Percentiles rank a stretch among this genome's conserved stretches.
Conservation (phyloP, 2,888 invertebrate species). For the Idaea biselata region DNA sequence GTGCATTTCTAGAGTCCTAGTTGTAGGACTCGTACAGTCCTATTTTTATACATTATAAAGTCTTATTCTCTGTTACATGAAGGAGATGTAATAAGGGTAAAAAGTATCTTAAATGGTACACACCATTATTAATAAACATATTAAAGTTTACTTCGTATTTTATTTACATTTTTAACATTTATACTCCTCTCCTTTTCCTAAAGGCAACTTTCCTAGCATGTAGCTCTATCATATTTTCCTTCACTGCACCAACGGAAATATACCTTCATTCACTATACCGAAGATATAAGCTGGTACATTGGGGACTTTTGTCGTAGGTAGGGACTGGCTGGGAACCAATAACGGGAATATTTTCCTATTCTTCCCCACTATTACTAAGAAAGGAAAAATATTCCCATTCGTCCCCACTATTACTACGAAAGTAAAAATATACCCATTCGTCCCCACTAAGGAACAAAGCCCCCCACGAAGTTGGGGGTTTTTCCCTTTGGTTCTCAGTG, state of each 20-base stretch:
- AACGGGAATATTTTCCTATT: too few relatives aligned
- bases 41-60: slow-evolving; percentile 80
- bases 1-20: slow-evolving; percentile 71
- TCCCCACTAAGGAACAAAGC: too few relatives aligned
- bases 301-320: too few relatives aligned
- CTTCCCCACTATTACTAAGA: too few relatives aligned
- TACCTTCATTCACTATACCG: neutral
- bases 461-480: too few relatives aligned
- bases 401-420: too few relatives aligned
- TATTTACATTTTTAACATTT: slow-evolving; percentile 8
- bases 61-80: slow-evolving; percentile 76
- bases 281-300: neutral
- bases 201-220: neutral
- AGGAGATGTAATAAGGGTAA: slow-evolving; percentile 71
- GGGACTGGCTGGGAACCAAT: too few relatives aligned
- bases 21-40: slow-evolving; percentile 70
- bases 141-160: slow-evolving; percentile 57
- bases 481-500: too few relatives aligned
- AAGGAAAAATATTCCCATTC: too few relatives aligned
- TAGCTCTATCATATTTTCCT: too few relatives aligned
- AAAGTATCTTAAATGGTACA: slow-evolving; percentile 67
- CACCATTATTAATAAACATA: slow-evolving; percentile 74
- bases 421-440: too few relatives aligned
- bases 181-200: neutral
- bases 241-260: too few relatives aligned